A percentile compares a stretch with the other conserved stretches of the same genome.
These are phyloP conservation scores for Coelopa pilipes DNA, from an alignment of 2,888 invertebrate genomes.

Conservation along the genomic window DNA sequence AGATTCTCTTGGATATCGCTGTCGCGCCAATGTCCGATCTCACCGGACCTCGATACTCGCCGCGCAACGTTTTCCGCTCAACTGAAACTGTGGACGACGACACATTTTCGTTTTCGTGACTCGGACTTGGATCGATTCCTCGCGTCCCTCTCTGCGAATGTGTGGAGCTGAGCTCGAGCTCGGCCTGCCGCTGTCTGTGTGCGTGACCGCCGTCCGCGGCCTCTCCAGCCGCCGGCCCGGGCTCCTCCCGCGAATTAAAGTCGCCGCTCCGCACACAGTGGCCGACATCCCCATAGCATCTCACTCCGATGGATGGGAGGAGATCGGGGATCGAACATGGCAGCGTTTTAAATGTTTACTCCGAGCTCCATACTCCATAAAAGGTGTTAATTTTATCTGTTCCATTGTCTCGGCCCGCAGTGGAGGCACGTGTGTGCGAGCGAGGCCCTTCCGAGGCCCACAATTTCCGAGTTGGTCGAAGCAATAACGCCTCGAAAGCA, in stretches of 20 bases:
- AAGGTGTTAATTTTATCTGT: too few relatives aligned
- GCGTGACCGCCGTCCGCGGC: not conserved
- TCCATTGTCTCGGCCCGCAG: too few relatives aligned
- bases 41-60: constrained; percentile 13
- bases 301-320: too few relatives aligned
- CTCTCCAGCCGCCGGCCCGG: not conserved
- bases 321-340: too few relatives aligned
- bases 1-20: not conserved
- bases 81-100: constrained; percentile 36
- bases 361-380: too few relatives aligned
- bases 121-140: constrained; percentile 1
- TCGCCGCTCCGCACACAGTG: not conserved
- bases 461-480: too few relatives aligned
- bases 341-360: too few relatives aligned
- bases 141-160: not conserved
- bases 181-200: not conserved
- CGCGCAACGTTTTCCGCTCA: constrained; percentile 50
- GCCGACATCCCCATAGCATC: not conserved
- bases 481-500: too few relatives aligned
- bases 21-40: not conserved
- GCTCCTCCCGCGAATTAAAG: not conserved
- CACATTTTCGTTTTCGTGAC: not conserved
- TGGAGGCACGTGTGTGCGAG: too few relatives aligned
- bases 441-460: too few relatives aligned
- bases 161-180: not conserved